These are phyloP conservation scores for Littorina saxatilis DNA, from an alignment of 1,140 invertebrate genomes.

Conservation along the genomic window DNA sequence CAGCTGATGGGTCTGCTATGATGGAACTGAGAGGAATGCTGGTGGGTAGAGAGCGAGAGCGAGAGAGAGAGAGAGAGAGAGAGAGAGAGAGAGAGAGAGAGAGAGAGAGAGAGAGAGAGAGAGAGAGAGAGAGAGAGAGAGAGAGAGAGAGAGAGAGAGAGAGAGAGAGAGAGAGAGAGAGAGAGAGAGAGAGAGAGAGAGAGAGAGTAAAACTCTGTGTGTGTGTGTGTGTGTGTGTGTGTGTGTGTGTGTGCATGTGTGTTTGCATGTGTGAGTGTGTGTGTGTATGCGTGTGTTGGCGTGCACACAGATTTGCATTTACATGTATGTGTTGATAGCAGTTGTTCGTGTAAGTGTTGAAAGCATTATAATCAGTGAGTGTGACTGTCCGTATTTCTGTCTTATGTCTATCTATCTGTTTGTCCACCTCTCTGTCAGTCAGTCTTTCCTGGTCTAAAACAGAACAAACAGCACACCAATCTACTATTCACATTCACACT, in stretches of 20 bases:
- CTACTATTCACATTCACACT: too few relatives aligned
- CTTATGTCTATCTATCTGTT: not conserved
- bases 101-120: too few relatives aligned
- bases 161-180: too few relatives aligned
- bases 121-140: too few relatives aligned
- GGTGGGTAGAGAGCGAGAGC: too few relatives aligned
- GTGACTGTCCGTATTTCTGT: not conserved
- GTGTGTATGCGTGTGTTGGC: not conserved
- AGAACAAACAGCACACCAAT: too few relatives aligned
- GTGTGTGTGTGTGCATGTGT: not conserved
- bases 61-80: too few relatives aligned
- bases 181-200: too few relatives aligned
- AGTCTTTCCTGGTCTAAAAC: not conserved
- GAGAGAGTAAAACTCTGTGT: not conserved
- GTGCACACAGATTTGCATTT: not conserved
- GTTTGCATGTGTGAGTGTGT: not conserved
- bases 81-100: too few relatives aligned
- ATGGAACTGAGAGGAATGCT: conserved; percentile 53
- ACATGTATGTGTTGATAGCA: not conserved
- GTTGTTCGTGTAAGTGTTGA: not conserved
- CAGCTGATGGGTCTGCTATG: conserved; percentile 50
- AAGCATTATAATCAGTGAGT: not conserved
- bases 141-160: too few relatives aligned
- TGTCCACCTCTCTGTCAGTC: not conserved
- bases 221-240: not conserved